A percentile compares a stretch with the other conserved stretches of the same genome.
Evolutionary conservation across 2,888 invertebrate genomes (phyloP).

Genomic region (Dolomedes plantarius): DNA sequence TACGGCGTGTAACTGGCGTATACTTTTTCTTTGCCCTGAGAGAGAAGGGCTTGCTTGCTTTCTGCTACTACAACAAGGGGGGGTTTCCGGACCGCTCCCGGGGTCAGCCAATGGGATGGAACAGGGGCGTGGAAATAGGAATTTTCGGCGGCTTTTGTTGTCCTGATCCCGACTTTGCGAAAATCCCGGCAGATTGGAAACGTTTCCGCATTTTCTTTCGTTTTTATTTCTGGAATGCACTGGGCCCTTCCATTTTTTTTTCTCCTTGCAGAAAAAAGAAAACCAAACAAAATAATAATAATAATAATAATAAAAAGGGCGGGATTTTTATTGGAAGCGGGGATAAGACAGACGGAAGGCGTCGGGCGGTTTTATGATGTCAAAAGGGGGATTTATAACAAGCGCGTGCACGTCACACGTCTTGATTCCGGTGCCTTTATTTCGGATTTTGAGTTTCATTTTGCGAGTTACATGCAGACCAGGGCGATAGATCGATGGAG

Average conservation of each 20-base stretch:
- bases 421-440: not conserved
- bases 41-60: too few relatives aligned
- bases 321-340: not conserved
- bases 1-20: too few relatives aligned
- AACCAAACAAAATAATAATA: too few relatives aligned
- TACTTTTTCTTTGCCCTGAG: too few relatives aligned
- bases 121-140: slow-evolving; percentile 1
- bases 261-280: too few relatives aligned
- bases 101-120: not conserved
- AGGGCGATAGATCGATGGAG: too few relatives aligned
- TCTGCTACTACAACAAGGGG: not conserved
- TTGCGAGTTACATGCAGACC: too few relatives aligned
- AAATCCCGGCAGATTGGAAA: not conserved
- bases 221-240: not conserved
- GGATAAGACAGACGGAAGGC: not conserved
- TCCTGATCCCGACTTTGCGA: slow-evolving; percentile 15
- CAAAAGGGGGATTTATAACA: not conserved
- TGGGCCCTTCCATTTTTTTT: not conserved
- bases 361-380: not conserved
- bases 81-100: not conserved
- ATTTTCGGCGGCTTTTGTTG: slow-evolving; percentile 33
- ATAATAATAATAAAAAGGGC: not conserved
- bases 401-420: not conserved
- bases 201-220: not conserved
- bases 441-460: too few relatives aligned